A percentile compares a stretch with the other conserved stretches of the same genome.
phyloP scores from a whole-genome alignment of 2,888 invertebrate genomes.

The Bimastos eiseni region DNA sequence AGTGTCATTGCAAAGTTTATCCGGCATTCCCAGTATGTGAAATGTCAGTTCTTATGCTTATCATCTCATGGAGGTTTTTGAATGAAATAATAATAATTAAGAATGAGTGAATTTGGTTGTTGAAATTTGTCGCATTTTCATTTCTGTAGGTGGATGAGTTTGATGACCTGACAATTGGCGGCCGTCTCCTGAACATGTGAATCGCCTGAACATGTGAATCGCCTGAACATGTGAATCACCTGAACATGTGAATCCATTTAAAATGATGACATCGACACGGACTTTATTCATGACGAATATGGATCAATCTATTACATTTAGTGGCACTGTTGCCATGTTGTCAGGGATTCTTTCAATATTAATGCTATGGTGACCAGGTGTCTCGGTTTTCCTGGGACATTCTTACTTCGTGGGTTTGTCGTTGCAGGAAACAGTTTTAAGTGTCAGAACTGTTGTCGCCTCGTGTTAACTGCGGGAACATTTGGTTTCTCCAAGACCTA shows the following conservation, averaged over 20 bases:
- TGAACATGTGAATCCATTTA: neutral
- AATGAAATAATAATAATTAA: neutral
- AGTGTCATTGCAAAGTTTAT: too few relatives aligned
- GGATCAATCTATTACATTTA: neutral
- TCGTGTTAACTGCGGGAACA: neutral
- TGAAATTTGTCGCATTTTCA: neutral
- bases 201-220: too few relatives aligned
- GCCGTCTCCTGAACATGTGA: neutral
- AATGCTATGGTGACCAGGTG: neutral
- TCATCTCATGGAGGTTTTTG: neutral
- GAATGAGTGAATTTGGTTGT: neutral
- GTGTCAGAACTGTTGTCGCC: neutral
- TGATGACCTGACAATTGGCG: conserved; percentile 24
- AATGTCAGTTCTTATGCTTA: neutral
- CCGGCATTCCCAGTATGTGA: too few relatives aligned
- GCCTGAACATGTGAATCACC: too few relatives aligned
- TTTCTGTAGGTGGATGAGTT: conserved; percentile 21
- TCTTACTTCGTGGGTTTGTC: neutral
- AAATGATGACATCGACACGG: neutral
- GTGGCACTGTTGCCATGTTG: neutral
- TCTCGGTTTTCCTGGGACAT: neutral
- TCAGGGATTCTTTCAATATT: neutral
- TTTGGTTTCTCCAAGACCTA: neutral
- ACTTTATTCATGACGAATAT: neutral
- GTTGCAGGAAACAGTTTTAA: neutral